Conservation (phyloP, 1,140 invertebrate species). For the Parasteatoda tepidariorum region DNA sequence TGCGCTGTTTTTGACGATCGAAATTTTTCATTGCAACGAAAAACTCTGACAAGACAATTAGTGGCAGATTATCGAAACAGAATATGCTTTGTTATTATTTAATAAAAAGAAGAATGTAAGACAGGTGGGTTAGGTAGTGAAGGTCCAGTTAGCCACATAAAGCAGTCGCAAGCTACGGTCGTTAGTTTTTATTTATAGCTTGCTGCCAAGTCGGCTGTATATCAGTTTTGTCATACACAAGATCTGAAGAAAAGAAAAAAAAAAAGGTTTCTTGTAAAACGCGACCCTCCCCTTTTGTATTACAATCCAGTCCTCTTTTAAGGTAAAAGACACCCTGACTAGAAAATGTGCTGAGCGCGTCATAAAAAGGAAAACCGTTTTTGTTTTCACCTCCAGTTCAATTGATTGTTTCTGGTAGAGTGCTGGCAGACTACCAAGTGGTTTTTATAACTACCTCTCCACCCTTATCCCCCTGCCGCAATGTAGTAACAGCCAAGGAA, state of each 20-base stretch:
- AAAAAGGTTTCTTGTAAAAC: slow-evolving; percentile 50
- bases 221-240: slow-evolving; percentile 60
- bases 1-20: too few species aligned
- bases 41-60: slow-evolving; percentile 53
- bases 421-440: slow-evolving; percentile 55
- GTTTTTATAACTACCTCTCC: slow-evolving; percentile 47
- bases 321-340: slow-evolving; percentile 33
- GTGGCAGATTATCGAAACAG: slow-evolving; percentile 19
- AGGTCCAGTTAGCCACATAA: slow-evolving; percentile 51
- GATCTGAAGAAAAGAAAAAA: slow-evolving; percentile 39
- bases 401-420: slow-evolving; percentile 60
- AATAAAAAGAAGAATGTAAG: neutral
- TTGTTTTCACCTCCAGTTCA: slow-evolving; percentile 54
- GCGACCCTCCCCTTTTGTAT: slow-evolving; percentile 49
- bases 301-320: slow-evolving; percentile 27
- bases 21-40: too few species aligned
- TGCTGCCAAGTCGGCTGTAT: slow-evolving; percentile 47
- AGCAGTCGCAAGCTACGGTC: slow-evolving; percentile 48
- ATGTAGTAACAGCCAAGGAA: slow-evolving; percentile 6
- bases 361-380: slow-evolving; percentile 54
- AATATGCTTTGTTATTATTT: neutral
- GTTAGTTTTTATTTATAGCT: slow-evolving; percentile 61
- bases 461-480: neutral
- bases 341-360: slow-evolving; percentile 34
- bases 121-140: neutral